Base-by-base conservation (phyloP, 2,113 vertebrate species). In the Mastomys coucha region DNA sequence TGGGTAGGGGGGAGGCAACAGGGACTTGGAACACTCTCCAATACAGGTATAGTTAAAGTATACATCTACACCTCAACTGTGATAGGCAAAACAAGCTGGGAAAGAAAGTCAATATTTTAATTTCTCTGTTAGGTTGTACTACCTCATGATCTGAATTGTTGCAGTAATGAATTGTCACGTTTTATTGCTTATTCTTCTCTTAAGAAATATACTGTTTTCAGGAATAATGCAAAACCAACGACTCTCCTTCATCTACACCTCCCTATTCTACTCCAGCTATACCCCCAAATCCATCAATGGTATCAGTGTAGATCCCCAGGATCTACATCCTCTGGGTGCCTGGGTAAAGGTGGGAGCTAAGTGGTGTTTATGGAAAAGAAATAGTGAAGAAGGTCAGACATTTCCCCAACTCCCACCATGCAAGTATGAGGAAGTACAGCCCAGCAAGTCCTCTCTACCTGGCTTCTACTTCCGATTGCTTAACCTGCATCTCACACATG, bases 191-290 rank as follows among this genome's bases (percentile, higher is more conserved):
- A 70, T 84, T 94, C 20, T n/a, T 94, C 84, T 89, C 36, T 80
- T 72, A 91, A 75, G 67, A 96, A 95, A 93, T 78, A 56, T 26
- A 2, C 5, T 94, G 17, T 92, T 42, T 75, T 87, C 65, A 93
- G 72, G 97, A 94, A 91, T 53, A 89, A 92, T 91, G 56, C n/a
- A 82, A 80, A 11, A 88, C 26, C 3, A 70, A 73, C 39, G 28
- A 26, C 63, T 16, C 53, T 72, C 7, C 69, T 51, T 39, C 17
- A 88, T 17, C 24, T 10, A 70, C 19, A 14, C 19, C 12, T 70
- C 67, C 53, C 10, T 20, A 20, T 42, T 63, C 10, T 33, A 22
- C 78, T 88, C 90, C 69, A 42, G 3, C 1, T 49, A 42, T 33
- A 80, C 31, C 39, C 45, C 12, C 6, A 70, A 49, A 86, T 91